Conservation (phyloP, 2,113 vertebrate species). For the Gopherus evgoodei region DNA sequence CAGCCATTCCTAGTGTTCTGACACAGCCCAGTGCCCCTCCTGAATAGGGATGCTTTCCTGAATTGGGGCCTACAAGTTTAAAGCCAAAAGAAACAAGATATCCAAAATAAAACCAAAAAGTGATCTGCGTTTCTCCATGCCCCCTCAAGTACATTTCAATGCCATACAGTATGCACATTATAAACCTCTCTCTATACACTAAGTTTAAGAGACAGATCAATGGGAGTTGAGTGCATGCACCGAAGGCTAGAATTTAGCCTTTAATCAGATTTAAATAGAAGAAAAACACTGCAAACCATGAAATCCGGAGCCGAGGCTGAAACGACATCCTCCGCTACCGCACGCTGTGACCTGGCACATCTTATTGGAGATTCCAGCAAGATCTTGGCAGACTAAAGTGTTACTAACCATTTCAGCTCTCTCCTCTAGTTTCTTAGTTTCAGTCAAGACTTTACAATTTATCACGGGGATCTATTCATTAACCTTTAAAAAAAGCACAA, state of each 20-base stretch:
- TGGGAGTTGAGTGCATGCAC: fast-evolving
- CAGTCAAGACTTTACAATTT: fast-evolving
- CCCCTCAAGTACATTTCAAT: neutral
- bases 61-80: neutral
- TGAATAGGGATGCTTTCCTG: neutral
- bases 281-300: neutral
- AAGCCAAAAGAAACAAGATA: slow-evolving; percentile 6
- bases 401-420: neutral
- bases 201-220: neutral
- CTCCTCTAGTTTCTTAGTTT: slow-evolving; percentile 3
- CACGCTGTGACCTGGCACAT: neutral
- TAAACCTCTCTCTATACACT: neutral
- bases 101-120: neutral
- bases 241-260: fast-evolving
- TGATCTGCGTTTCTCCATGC: neutral
- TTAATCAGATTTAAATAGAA: fast-evolving
- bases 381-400: neutral
- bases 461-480: neutral
- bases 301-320: neutral
- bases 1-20: no score
- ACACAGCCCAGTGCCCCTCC: neutral
- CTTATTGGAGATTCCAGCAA: neutral
- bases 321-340: neutral
- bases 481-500: neutral
- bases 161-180: neutral